Base-by-base conservation (phyloP, 37 sponge, comb jelly and placozoan genomes). In the Spongilla lacustris region DNA sequence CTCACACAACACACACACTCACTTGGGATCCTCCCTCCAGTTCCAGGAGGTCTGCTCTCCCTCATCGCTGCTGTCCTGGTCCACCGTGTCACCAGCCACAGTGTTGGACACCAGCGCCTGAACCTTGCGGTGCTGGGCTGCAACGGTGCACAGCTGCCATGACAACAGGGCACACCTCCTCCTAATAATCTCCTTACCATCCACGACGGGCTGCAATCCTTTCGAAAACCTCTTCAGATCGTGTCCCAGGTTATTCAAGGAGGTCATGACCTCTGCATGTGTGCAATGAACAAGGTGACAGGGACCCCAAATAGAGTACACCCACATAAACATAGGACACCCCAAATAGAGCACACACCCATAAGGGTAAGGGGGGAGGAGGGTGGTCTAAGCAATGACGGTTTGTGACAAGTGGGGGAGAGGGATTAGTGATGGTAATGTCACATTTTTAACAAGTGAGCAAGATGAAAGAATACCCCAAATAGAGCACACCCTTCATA, bases 171-270 rank as follows among this genome's bases (percentile, higher is more conserved):
- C 67, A 23, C 8, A 10, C 27, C 72, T 36, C 31, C 36, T 31
- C 36, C 33, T 26, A 36, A 66, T 68, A 21, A 0, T 10, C 50
- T 33, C 78, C 85, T 71, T 78, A 83, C 84, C 70, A 82, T 27
- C 80, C 27, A 50, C 34, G 26, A 75, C 22, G 19, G 77, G 81
- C 71, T 92, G 75, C 46, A 68, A 76, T 41, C 93, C 93, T 24
- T 48, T 80, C 58, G 86, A 69, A 8, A 92, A 77, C 14, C 82
- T 58, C 81, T 85, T 68, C 11, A 93, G 67, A 71, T 89, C 93
- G 71, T 73, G 83, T 2, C 90, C 90, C 4, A 93, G 66, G 33
- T 38, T 33, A 27, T 76, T 82, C 24, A 93, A 26, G 31, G 26
- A 23, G 0, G 78, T 33, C 38, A 77, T 37, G 69, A 73, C 66